Evolutionary conservation across 2,888 invertebrate species (phyloP).

Genomic region (Argyra leucocephala): DNA sequence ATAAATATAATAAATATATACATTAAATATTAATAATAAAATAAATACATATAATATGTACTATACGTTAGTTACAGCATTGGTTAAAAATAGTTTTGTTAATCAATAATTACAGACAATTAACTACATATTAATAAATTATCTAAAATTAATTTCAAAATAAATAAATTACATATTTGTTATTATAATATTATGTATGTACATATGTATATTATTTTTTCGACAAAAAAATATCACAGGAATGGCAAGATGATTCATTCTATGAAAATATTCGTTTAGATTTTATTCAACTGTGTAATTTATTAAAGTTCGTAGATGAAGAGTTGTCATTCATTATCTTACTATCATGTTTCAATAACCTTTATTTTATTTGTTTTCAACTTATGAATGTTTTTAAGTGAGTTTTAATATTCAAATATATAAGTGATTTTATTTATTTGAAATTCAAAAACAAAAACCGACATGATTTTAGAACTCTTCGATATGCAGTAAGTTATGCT

Average conservation of each 20-base stretch:
- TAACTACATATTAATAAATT: no score
- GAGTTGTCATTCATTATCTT: slow-evolving; percentile 3
- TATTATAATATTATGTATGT: neutral
- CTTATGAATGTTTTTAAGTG: slow-evolving; percentile 11
- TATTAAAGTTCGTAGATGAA: neutral
- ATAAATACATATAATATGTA: no score
- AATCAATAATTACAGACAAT: no score
- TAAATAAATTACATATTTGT: neutral
- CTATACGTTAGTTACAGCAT: no score
- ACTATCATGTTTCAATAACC: neutral
- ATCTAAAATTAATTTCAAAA: no score
- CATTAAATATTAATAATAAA: no score
- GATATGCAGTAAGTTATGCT: neutral
- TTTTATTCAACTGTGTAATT: slow-evolving; percentile 1
- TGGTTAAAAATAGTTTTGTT: no score
- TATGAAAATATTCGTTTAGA: neutral
- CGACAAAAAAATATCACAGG: neutral
- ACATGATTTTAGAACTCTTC: neutral
- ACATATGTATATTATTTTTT: neutral
- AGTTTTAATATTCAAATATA: neutral
- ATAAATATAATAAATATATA: no score
- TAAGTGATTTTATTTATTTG: neutral
- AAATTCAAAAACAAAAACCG: no score
- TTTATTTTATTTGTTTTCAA: slow-evolving; percentile 7
- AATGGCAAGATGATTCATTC: neutral